Percentiles rank a stretch among this genome's conserved stretches.
phyloP scores from a whole-genome alignment of 1,140 invertebrate genomes.

The Drosophila tani region DNA sequence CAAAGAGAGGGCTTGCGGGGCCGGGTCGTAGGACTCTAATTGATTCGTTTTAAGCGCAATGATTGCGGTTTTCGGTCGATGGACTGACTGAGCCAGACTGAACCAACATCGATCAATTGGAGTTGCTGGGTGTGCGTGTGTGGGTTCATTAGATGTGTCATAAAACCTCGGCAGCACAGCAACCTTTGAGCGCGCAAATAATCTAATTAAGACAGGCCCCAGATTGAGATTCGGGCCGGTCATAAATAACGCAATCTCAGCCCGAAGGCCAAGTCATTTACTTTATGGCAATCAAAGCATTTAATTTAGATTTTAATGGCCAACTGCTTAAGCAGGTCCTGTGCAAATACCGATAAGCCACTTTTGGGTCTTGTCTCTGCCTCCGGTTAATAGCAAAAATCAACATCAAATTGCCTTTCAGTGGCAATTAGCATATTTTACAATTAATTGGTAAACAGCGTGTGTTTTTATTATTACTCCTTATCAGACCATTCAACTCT shows the following conservation, averaged over 20 bases:
- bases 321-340: constrained; percentile 52
- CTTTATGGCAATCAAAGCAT: constrained; percentile 77
- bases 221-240: constrained; percentile 18
- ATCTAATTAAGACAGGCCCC: constrained; percentile 63
- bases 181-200: constrained; percentile 53
- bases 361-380: constrained; percentile 32
- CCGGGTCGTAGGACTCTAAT: constrained; percentile 41
- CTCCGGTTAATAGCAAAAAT: constrained; percentile 7
- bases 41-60: constrained; percentile 60
- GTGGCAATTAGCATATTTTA: constrained; percentile 75
- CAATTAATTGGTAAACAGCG: constrained; percentile 65
- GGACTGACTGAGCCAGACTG: background rate
- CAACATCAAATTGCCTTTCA: constrained; percentile 27
- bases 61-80: constrained; percentile 57
- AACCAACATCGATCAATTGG: constrained; percentile 42
- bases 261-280: constrained; percentile 71
- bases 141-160: constrained; percentile 62
- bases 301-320: constrained; percentile 76
- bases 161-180: constrained; percentile 26
- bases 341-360: constrained; percentile 73
- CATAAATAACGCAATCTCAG: constrained; percentile 76
- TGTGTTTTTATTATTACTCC: constrained; percentile 29
- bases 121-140: constrained; percentile 5
- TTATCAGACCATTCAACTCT: constrained; percentile 23
- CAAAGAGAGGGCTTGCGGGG: background rate